A percentile compares a stretch with the other conserved stretches of the same genome.
Conservation (phyloP, 2,113 vertebrate species). For the Sylvicapra grimmia region DNA sequence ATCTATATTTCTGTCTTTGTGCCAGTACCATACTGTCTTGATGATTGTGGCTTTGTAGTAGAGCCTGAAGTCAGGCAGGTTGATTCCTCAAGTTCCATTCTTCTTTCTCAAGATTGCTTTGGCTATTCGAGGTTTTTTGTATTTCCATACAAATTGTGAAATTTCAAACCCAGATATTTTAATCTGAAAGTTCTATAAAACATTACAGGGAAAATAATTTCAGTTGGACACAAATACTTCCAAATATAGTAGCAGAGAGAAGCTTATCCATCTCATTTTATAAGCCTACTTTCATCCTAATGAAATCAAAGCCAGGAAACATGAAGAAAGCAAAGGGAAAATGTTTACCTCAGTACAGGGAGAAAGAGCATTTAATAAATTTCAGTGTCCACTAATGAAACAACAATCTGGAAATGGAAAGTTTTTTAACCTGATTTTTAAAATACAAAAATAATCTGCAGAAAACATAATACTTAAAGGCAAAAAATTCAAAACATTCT, state of each 20-base stretch:
- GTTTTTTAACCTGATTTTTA: not conserved
- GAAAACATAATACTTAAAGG: not conserved
- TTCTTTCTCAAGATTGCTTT: no score
- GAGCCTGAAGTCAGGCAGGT: no score
- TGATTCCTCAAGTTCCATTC: no score
- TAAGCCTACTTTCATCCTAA: not conserved
- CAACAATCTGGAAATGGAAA: not conserved
- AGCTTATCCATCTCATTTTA: not conserved
- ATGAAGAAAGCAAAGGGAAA: not conserved
- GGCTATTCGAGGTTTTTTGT: no score
- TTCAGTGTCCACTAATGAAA: not conserved
- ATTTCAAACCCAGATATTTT: not conserved
- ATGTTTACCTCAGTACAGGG: not conserved
- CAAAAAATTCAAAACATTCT: not conserved
- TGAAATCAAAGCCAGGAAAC: not conserved
- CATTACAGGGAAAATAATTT: not conserved
- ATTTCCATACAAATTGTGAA: no score
- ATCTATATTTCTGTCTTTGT: no score
- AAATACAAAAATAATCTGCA: not conserved
- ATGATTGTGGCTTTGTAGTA: no score
- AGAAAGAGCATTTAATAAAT: not conserved
- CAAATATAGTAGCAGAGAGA: not conserved
- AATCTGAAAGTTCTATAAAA: not conserved
- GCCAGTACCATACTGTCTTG: no score
- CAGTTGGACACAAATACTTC: not conserved